These are phyloP conservation scores for Phylloscopus trochiloides DNA, from an alignment of 2,113 vertebrate species.

Conservation along the genomic window DNA sequence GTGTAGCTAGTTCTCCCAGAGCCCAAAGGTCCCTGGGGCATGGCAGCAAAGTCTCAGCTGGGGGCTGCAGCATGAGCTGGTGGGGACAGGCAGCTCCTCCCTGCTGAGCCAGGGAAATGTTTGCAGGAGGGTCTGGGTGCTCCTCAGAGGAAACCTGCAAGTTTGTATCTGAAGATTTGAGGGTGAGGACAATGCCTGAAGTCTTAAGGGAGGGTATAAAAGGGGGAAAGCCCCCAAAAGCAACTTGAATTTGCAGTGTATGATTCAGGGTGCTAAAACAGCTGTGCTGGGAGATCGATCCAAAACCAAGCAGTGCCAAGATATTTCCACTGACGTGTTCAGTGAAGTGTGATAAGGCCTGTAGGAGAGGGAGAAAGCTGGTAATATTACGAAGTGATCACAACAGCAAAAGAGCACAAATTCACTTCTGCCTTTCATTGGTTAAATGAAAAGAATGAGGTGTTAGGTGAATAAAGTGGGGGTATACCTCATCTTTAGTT, in stretches of 20 bases:
- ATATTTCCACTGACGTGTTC: background rate
- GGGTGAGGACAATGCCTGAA: background rate
- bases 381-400: background rate
- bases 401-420: background rate
- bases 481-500: background rate
- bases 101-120: accelerated
- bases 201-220: background rate
- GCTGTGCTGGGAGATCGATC: background rate
- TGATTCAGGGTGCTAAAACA: accelerated
- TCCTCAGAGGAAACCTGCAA: background rate
- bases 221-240: accelerated
- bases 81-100: background rate
- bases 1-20: background rate
- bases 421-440: background rate
- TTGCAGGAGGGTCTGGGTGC: background rate
- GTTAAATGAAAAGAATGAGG: background rate
- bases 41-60: background rate
- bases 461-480: background rate
- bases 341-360: background rate
- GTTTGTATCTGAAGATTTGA: accelerated
- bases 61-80: accelerated
- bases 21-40: background rate
- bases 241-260: background rate
- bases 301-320: background rate
- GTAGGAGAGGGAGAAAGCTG: background rate